Base-by-base conservation (phyloP, 2,113 vertebrate genomes). In the Rafetus swinhoei region DNA sequence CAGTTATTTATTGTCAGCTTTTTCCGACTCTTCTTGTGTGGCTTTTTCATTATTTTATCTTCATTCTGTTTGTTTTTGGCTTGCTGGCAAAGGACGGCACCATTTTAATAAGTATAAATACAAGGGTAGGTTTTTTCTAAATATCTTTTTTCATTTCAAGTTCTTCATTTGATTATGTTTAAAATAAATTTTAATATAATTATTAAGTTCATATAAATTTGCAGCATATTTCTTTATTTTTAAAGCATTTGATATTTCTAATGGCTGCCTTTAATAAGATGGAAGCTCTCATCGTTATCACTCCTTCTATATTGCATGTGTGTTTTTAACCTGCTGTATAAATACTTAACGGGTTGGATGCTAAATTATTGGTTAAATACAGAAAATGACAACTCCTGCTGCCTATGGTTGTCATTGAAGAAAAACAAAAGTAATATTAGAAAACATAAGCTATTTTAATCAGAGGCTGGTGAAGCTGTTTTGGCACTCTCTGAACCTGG, bases 61-160 rank as follows among this genome's bases (percentile, higher is more conserved):
- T 94, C 94, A 93, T 95, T 96, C 95, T 97, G 55, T 97, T 97
- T 95, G 86, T 93, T 95, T 97, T 93, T 94, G 96, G 93, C 95
- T 95, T 97, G 94, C 96, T 97, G 96, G 95, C 96, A 97, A 97
- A 97, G 96, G 95, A 97, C 95, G 89, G 81, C 96, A 95, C 93
- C 96, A 97, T 97, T 97, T 98, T 97, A 97, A 95, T 97, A 97
- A 97, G 93, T 97, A 96, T 97, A 96, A 97, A 96, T 97, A 96
- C 94, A 96, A 97, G 95, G 94, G 96, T 97, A 93, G 90, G 83
- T 94, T 95, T 96, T 97, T 93, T 94, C 0, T 85, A 93, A 84
- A 88, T 93, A 93, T 94, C 89, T 97, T 95, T 96, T 94, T 97
- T 96, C 79, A 97, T 92, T 95, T 94, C 82, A 89, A 24, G 84